Evolutionary conservation across 2,888 invertebrate genomes (phyloP), one percentile per base, ranked within the genome.

Genomic region (Hetaerina titia): DNA sequence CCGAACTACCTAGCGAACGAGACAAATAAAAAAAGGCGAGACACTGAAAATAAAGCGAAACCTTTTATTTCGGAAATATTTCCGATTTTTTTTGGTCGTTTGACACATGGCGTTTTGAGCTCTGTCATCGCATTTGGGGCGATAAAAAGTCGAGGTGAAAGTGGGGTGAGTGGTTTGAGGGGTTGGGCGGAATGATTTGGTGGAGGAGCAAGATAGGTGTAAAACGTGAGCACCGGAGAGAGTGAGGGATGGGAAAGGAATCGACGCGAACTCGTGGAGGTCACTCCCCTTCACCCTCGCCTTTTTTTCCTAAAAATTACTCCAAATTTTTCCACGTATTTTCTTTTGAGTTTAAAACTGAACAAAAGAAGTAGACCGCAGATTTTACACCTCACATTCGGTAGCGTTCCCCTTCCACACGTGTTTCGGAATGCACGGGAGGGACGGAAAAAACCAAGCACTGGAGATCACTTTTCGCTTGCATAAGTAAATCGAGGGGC

Each of bases 101-200:
- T 90, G 64, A 90, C 90, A 90, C 64, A 90, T 90, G 90, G 64
- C 64, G 45, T 90, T 90, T 56, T 17, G 90, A 90, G 90, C 63
- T 90, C 90, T 90, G 90, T 90, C 90, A 90, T 90, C 90, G 64
- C 64, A 22, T 22, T 89, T 89, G 57, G 56, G 57, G 90, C 63
- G 90, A 64, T 69, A 56, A 90, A 89, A 90, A 64, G 63, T 1
- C 45, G 56, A 88, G n/a, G n/a, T 22, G n/a, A 69, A 69, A 13
- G n/a, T 6, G n/a, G n/a, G 69, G 69, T n/a, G 13, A n/a, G 7
- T 7, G n/a, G 69, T 7, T 22, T 19, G 69, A n/a, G 45, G 45
- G 45, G 45, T 45, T 45, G 45, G 45, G 45, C 45, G 45, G 45
- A 64, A 22, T 15, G 22, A 19, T 2, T 19, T 64, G 45, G 45